These are phyloP conservation scores for Palaemon carinicauda DNA, from an alignment of 1,140 invertebrate species.

Conservation along the genomic window DNA sequence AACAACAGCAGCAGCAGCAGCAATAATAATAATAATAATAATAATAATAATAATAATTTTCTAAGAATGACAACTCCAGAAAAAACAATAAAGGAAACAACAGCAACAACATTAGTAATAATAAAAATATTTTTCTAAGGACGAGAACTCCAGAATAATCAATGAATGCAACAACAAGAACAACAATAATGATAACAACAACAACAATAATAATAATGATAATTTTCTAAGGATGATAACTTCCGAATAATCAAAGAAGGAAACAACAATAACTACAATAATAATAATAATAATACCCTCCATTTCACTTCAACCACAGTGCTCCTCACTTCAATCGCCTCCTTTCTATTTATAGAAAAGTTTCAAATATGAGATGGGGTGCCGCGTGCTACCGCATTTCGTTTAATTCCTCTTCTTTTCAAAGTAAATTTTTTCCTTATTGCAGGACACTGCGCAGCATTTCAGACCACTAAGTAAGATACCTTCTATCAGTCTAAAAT, in stretches of 20 bases:
- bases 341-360: no score
- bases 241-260: background rate
- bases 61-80: background rate
- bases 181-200: background rate
- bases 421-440: no score
- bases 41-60: background rate
- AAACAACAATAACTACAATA: background rate
- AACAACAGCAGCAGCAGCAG: no score
- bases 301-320: background rate
- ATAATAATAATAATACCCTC: background rate
- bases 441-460: no score
- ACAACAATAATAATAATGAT: background rate
- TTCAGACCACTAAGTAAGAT: no score
- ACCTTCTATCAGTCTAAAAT: no score
- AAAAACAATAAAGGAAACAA: background rate
- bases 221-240: background rate
- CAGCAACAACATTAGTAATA: no score
- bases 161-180: no score
- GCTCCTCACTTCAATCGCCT: no score
- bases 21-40: slow-evolving; percentile 1
- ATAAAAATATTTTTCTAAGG: background rate
- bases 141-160: background rate
- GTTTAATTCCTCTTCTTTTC: no score
- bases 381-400: no score
- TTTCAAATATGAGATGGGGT: no score